phyloP scores from a whole-genome alignment of 2,888 invertebrate genomes.

The Hirudinaria manillensis region DNA sequence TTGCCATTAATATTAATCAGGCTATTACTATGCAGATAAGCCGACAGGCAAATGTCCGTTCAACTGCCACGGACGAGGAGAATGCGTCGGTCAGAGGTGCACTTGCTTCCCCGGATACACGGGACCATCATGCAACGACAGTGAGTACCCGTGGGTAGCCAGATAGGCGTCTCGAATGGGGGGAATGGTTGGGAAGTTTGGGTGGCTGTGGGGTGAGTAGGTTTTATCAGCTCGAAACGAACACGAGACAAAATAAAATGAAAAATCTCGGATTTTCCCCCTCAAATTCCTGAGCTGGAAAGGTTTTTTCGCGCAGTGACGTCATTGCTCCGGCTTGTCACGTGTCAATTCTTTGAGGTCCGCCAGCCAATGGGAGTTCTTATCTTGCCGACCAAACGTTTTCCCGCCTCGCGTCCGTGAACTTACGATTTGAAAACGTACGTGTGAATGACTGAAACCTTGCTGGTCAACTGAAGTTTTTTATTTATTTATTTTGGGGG shows the following conservation, averaged over 20 bases:
- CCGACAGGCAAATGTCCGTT: conserved; percentile 66
- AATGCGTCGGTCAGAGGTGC: conserved; percentile 83
- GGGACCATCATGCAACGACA: conserved; percentile 91
- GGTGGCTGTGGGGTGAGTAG: too few relatives aligned
- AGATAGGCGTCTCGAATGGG: too few relatives aligned
- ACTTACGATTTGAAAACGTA: too few relatives aligned
- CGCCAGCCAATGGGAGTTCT: conserved; percentile 9
- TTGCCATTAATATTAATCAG: too few relatives aligned
- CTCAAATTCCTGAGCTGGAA: background rate
- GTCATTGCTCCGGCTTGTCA: conserved; percentile 62
- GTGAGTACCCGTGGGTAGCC: conserved; percentile 61
- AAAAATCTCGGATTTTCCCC: too few relatives aligned
- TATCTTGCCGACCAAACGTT: background rate
- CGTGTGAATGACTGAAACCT: too few relatives aligned
- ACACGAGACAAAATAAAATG: too few relatives aligned
- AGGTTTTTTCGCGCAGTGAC: conserved; percentile 71
- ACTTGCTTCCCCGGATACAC: conserved; percentile 93
- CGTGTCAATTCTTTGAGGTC: conserved; percentile 4
- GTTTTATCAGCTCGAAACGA: too few relatives aligned
- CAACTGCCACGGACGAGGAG: conserved; percentile 92
- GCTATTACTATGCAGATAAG: conserved; percentile 24
- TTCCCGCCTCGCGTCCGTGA: too few relatives aligned
- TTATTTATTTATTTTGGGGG: too few relatives aligned
- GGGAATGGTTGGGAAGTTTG: too few relatives aligned
- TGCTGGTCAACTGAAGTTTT: too few relatives aligned